A percentile compares a stretch with the other conserved stretches of the same genome.
Evolutionary conservation across 2,113 vertebrate genomes (phyloP).

Genomic region (Psittacula cyanocephala): DNA sequence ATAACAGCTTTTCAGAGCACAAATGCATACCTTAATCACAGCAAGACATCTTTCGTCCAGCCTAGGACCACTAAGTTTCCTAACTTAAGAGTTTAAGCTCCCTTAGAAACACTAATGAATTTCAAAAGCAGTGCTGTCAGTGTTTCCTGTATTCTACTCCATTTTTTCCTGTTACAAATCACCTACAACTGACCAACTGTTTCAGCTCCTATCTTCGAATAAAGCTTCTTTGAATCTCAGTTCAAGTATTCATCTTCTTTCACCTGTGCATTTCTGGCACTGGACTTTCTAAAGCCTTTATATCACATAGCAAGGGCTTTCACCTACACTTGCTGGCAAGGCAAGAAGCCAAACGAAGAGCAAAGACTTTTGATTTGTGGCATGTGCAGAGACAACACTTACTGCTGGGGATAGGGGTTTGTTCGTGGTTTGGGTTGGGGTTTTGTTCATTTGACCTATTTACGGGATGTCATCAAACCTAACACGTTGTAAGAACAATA

Average conservation of each 20-base stretch:
- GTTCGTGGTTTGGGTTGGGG: background rate
- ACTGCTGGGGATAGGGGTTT: background rate
- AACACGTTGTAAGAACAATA: background rate
- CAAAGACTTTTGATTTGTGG: background rate
- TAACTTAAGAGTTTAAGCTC: background rate
- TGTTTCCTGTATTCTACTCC: rapidly evolving
- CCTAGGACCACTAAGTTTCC: background rate
- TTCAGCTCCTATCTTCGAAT: background rate
- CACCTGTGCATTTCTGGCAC: background rate
- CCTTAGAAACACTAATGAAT: background rate
- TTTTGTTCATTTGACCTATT: background rate
- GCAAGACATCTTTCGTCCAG: background rate
- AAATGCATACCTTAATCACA: background rate
- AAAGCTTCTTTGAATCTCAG: background rate
- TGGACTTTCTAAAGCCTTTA: background rate
- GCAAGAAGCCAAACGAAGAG: background rate
- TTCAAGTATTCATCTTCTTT: background rate
- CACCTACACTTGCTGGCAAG: background rate
- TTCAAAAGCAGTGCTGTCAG: background rate
- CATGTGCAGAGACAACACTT: background rate
- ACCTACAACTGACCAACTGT: background rate
- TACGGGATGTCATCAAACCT: background rate
- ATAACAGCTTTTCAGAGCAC: background rate
- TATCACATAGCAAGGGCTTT: background rate
- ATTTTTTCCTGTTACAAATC: background rate